phyloP scores from a whole-genome alignment of 2,113 vertebrate species.

The Nothocercus nigrocapillus region DNA sequence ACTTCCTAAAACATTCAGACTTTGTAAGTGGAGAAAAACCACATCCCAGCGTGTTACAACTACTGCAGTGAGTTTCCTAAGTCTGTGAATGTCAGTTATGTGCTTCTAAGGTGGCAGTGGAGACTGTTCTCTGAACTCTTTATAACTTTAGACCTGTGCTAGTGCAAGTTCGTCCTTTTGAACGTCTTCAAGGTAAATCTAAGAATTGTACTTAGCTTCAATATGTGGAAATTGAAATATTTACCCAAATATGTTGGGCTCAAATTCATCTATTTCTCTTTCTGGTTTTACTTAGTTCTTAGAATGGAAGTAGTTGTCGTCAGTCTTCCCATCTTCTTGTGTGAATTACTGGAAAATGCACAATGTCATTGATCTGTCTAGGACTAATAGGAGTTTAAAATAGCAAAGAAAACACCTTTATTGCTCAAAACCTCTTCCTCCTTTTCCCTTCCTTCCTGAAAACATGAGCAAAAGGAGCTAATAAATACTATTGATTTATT shows the following conservation, averaged over 20 bases:
- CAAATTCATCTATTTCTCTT: conserved; percentile 27
- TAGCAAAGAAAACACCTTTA: conserved; percentile 64
- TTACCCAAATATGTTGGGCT: neutral
- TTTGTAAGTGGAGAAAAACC: neutral
- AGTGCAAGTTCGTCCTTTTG: conserved; percentile 7
- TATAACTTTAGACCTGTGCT: neutral
- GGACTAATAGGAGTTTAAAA: conserved; percentile 68
- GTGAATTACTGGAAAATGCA: conserved; percentile 64
- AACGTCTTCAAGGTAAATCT: neutral
- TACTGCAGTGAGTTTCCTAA: neutral
- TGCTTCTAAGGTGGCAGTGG: neutral
- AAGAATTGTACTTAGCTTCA: neutral
- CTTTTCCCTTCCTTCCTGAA: conserved; percentile 14
- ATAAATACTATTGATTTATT: conserved; percentile 79
- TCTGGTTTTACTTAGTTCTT: conserved; percentile 29
- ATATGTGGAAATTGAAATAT: neutral
- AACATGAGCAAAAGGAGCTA: conserved; percentile 74
- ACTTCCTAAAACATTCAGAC: neutral
- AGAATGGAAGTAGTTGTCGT: conserved; percentile 33
- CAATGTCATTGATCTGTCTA: conserved; percentile 74
- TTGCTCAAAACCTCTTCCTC: conserved; percentile 55
- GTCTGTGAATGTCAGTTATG: neutral
- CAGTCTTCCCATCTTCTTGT: conserved; percentile 37
- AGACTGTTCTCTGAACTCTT: neutral
- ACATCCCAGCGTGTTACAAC: neutral